Evolutionary conservation across 2,113 vertebrate species (phyloP).

Genomic region (Syngnathus floridae): DNA sequence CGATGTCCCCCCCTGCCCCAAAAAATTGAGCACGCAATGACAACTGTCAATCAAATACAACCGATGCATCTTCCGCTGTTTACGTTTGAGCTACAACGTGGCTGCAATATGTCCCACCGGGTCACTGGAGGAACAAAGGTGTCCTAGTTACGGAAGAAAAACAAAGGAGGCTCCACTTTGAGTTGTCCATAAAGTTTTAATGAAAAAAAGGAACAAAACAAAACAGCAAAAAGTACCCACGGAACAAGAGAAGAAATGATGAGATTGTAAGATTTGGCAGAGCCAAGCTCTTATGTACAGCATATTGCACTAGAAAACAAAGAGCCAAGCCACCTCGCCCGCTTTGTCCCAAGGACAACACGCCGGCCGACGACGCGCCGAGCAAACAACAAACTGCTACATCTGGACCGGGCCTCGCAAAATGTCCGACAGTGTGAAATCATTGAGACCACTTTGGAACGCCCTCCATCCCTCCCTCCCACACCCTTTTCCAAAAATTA

Average conservation of each 20-base stretch:
- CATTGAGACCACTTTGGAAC: conserved; percentile 64
- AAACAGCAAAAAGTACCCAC: conserved; percentile 67
- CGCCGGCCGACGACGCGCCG: conserved; percentile 43
- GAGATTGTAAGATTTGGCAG: conserved; percentile 59
- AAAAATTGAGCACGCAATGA: not conserved
- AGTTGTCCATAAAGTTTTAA: conserved; percentile 64
- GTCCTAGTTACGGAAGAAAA: not conserved
- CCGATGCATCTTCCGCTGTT: too few relatives aligned
- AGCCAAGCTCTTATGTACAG: conserved; percentile 73
- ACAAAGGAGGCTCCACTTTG: not conserved
- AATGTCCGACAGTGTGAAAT: conserved; percentile 53
- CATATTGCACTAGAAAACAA: conserved; percentile 74
- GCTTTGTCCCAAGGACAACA: conserved; percentile 53
- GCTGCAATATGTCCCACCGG: too few relatives aligned
- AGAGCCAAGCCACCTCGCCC: conserved; percentile 46
- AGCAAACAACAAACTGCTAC: conserved; percentile 58
- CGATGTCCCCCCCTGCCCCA: not conserved
- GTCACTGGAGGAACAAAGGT: too few relatives aligned
- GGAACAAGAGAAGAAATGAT: conserved; percentile 63
- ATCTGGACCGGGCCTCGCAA: conserved; percentile 68
- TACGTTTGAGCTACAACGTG: too few relatives aligned
- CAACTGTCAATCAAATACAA: too few relatives aligned
- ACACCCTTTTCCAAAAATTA: not conserved
- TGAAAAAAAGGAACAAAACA: conserved; percentile 40
- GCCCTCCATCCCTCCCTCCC: conserved; percentile 1